phyloP scores from a whole-genome alignment of 2,797 vertebrate species.

The Tadarida brasiliensis region DNA sequence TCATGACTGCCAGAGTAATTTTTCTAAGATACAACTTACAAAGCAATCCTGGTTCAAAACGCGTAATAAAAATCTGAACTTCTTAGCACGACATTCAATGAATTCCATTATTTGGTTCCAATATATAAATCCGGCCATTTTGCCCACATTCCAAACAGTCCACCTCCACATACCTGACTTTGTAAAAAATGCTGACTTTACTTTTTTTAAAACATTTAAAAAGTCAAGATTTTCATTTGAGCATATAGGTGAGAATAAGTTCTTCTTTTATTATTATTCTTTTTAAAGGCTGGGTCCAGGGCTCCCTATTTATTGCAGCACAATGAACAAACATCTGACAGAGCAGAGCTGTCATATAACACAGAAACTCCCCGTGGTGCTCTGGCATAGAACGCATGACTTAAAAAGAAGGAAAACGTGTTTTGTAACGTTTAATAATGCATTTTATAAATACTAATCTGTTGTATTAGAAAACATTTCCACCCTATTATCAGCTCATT shows the following conservation, averaged over 20 bases:
- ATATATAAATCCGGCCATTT: not conserved
- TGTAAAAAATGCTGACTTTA: not conserved
- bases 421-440: slow-evolving; percentile 29
- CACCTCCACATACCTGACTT: not conserved
- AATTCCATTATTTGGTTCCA: not conserved
- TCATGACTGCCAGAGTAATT: not conserved
- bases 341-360: not conserved
- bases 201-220: not conserved
- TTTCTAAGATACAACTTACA: not conserved
- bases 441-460: slow-evolving; percentile 37
- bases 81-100: not conserved
- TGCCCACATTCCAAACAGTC: not conserved
- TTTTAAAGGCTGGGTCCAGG: not conserved
- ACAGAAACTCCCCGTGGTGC: not conserved
- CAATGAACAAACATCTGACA: not conserved
- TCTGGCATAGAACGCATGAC: not conserved
- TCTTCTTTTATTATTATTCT: not conserved
- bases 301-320: not conserved
- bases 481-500: not conserved
- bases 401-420: not conserved
- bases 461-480: slow-evolving; percentile 36
- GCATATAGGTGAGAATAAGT: not conserved
- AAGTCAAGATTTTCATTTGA: slow-evolving; percentile 20
- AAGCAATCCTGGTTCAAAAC: not conserved
- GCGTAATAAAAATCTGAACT: slow-evolving; percentile 30